Evolutionary conservation across 2,888 invertebrate species (phyloP), one percentile per base, ranked within the genome.

Genomic region (Chrysopilus asiliformis): DNA sequence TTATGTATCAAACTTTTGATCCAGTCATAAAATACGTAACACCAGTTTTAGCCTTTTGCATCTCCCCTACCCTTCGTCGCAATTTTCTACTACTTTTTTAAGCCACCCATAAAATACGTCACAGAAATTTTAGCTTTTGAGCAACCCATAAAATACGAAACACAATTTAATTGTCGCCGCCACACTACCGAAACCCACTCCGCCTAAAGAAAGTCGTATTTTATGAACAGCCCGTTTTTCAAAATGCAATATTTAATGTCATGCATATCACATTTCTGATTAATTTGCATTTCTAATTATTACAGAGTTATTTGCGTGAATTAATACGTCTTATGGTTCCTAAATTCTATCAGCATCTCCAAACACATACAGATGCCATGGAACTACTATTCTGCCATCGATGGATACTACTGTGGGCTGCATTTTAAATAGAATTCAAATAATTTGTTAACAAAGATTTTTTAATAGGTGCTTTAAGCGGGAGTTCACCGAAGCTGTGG

Each of bases 371-470:
- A 4, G 91, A 93, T 58, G 89, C 86, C 2, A 75, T 85, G 68
- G 91, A 93, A 55, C 62, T 94, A 32, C 66, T 94, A 14, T 94
- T 94, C 57, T 90, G 90, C 49, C 94, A 94, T 61, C 78, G 94
- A 42, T 94, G 94, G 94, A 86, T 94, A 50, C 66, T 94, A 41
- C 60, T 94, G 71, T 93, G 61, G 18, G 37, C 26, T 34, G n/a
- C 12, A 9, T 13, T 32, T 32, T 32, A 19, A 16, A 12, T 8
- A n/a, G 19, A n/a, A n/a, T 16, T 7, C 4, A 15, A n/a, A 27
- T 30, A 15, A n/a, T 22, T 22, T 22, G 7, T 22, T 8, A 8
- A 7, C 10, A 22, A 22, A 8, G 7, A 22, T 8, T 22, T 22
- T 22, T 34, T 62, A 64, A n/a, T 58, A 82, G 81, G 43, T 90